Evolutionary conservation across 2,113 vertebrate genomes (phyloP), one percentile per base, ranked within the genome.

Genomic region (Channa maculata): DNA sequence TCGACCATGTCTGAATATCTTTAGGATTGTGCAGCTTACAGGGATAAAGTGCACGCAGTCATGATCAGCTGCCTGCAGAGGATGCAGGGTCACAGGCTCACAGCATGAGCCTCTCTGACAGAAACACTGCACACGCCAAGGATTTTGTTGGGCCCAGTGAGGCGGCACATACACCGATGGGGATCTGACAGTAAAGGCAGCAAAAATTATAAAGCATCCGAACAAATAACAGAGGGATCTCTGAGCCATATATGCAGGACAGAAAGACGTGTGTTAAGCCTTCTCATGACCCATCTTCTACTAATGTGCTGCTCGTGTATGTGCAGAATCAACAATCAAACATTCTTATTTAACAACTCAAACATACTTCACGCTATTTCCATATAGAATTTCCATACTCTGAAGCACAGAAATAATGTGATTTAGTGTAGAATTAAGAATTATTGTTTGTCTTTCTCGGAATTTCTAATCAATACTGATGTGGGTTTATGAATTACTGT

Each of bases 271-370:
- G 24, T 24, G 24, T 24, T 24, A 24, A 1, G 24, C 24, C 24
- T 24, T 24, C 24, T 66, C 36, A 9, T 66, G 55, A 57, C 58
- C 24, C 15, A 36, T 84, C 80, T 80, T 77, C 52, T 88, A 82
- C 86, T 71, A 86, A 91, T 91, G 75, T 45, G n/a, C 15, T 15
- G 44, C 63, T 44, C 52, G 70, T 72, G 63, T 65, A 64, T 39
- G 70, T 58, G 70, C 48, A 51, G 68, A 76, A 86, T 76, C 72
- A 54, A 24, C 24, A 24, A 24, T 24, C 24, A 24, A 24, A 24
- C 24, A 24, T 24, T 24, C 24, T 24, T 24, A 24, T 24, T 24
- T 24, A 24, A 24, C 24, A 24, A 24, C 24, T 24, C 24, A 24
- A 24, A 24, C 24, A 24, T 24, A 24, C 24, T 24, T 24, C 24